phyloP scores from a whole-genome alignment of 2,888 invertebrate species.

The Myopa testacea region DNA sequence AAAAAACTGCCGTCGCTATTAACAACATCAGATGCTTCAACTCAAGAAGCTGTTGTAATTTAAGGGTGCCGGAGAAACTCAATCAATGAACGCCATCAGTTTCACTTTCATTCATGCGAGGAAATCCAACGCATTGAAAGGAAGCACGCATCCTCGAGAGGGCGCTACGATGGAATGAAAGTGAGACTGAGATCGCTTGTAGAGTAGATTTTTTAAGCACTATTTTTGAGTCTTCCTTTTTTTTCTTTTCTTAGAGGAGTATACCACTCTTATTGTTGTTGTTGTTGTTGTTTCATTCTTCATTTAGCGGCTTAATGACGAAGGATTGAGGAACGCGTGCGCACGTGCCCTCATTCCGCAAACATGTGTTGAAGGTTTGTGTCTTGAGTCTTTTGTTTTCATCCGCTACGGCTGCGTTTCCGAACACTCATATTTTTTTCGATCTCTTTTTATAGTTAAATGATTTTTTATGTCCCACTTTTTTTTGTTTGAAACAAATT shows the following conservation, averaged over 20 bases:
- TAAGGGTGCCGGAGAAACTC: slow-evolving; percentile 43
- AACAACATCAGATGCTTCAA: slow-evolving; percentile 52
- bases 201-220: slow-evolving; percentile 4
- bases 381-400: slow-evolving; percentile 19
- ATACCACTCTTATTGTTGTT: too few species aligned
- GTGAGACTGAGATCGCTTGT: background rate
- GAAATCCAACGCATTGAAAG: background rate
- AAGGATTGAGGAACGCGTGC: slow-evolving; percentile 26
- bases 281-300: too few species aligned
- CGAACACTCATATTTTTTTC: slow-evolving; percentile 12
- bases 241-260: background rate
- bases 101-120: slow-evolving; percentile 55
- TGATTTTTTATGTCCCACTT: background rate
- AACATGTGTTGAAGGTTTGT: slow-evolving; percentile 25
- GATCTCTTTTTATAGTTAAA: background rate
- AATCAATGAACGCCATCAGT: slow-evolving; percentile 36
- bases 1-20: background rate
- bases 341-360: background rate
- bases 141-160: slow-evolving; percentile 8
- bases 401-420: background rate
- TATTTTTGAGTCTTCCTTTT: background rate
- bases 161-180: slow-evolving; percentile 27
- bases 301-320: background rate
- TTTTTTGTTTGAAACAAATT: background rate
- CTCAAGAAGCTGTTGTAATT: slow-evolving; percentile 49